Base-by-base conservation (phyloP, 1,140 invertebrate genomes). In the Hypothenemus hampei region DNA sequence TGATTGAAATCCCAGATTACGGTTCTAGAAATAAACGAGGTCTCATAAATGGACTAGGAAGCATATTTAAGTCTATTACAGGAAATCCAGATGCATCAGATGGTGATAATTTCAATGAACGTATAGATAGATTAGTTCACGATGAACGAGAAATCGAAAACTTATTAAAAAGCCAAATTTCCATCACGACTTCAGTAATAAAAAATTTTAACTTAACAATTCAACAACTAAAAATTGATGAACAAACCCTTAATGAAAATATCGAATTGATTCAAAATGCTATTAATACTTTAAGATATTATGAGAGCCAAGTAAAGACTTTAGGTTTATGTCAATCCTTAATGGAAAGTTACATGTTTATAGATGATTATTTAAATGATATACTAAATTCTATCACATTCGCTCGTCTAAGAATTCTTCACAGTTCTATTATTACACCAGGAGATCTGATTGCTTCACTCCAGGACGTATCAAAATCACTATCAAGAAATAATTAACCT, bases 11-110 rank as follows among this genome's bases (percentile, higher is more conserved):
- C 22, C 37, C 43, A 31, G 41, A 57, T 21, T 48, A 53, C 23
- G 21, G 18, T 48, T 48, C 29, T 29, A 22, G 47, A 45, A 13
- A 15, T 37, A 55, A 43, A 56, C 24, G 52, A 23, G 61, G 61
- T 31, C 18, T 58, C n/a, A 37, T 61, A 10, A 55, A 63, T 13
- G 61, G 46, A 13, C 15, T 49, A 22, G 58, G 54, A 10, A 58
- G 44, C 15, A 35, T 61, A 23, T 61, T 31, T 21, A 61, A 63
- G 55, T 11, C 47, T 3, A 58, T 63, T 11, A 37, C 61, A 7
- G 61, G 58, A 46, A 62, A 60, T 35, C 39, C 49, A 47, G 60
- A 60, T 23, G 35, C 49, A n/a, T 48, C 58, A 4, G 54, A 63
- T 23, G 58, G 61, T 4, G 45, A 60, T 51, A 60, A 60, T 40